Evolutionary conservation across 2,888 invertebrate species (phyloP).

Genomic region (Orthosia gothica): DNA sequence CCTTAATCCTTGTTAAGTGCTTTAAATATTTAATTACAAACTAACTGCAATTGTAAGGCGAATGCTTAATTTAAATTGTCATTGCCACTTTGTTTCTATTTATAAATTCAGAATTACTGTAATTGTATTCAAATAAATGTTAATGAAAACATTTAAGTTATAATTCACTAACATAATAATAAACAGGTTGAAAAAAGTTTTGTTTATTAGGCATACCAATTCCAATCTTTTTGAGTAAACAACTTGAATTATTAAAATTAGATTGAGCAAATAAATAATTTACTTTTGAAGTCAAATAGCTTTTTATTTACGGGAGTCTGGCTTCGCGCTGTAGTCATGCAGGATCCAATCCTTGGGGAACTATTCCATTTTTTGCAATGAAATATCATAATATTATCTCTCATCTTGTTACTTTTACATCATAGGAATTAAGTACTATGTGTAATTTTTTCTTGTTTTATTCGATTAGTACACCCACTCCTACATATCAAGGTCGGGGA

Average conservation of each 20-base stretch:
- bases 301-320: constrained; percentile 36
- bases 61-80: no score
- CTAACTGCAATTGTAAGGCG: no score
- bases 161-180: neutral
- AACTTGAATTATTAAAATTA: constrained; percentile 29
- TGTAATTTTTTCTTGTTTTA: neutral
- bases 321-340: neutral
- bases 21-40: no score
- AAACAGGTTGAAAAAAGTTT: constrained; percentile 15
- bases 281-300: constrained; percentile 23
- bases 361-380: constrained; percentile 17
- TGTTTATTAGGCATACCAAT: constrained; percentile 4
- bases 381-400: neutral
- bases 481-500: no score
- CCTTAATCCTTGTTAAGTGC: no score
- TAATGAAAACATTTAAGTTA: constrained; percentile 12
- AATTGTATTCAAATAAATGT: neutral
- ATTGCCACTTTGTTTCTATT: neutral
- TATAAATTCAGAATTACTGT: neutral
- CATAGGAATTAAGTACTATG: neutral
- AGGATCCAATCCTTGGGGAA: constrained; percentile 28
- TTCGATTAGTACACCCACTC: no score
- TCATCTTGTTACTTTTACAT: neutral
- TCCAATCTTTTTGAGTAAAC: constrained; percentile 29
- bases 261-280: constrained; percentile 23